Percentiles rank a stretch among this genome's conserved stretches.
Evolutionary conservation across 2,113 vertebrate species (phyloP).

Genomic region (Lophius piscatorius): DNA sequence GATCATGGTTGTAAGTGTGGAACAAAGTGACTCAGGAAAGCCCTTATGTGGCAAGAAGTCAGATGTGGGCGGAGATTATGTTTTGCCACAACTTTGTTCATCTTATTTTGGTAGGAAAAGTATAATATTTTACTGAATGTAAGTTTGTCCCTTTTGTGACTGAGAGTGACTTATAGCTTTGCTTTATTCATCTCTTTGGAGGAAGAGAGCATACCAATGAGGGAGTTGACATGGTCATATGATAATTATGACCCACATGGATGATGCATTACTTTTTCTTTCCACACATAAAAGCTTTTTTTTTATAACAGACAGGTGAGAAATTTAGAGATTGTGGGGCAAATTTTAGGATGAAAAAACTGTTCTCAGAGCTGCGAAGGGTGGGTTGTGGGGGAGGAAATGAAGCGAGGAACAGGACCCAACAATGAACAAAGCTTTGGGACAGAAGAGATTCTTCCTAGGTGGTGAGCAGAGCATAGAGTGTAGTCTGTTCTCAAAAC

Average conservation of each 20-base stretch:
- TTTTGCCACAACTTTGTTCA: conserved; percentile 32
- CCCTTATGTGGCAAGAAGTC: conserved; percentile 35
- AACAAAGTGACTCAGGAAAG: conserved; percentile 33
- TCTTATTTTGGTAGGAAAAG: background rate
- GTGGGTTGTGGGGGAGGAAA: background rate
- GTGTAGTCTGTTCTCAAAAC: conserved; percentile 46
- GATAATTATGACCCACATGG: background rate
- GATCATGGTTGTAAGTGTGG: conserved; percentile 19
- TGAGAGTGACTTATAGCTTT: background rate
- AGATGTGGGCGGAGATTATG: too few species aligned
- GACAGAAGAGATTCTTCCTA: conserved; percentile 44
- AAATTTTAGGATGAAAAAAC: too few species aligned
- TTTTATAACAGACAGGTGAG: too few species aligned
- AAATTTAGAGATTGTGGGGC: too few species aligned
- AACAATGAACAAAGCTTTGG: conserved; percentile 35
- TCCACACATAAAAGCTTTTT: background rate
- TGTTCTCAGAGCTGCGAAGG: too few species aligned
- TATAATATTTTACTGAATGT: background rate
- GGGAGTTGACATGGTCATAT: background rate
- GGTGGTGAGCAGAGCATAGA: conserved; percentile 45
- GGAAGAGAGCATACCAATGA: background rate
- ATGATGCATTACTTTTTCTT: background rate
- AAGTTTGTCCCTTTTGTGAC: conserved; percentile 14
- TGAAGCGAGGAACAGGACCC: background rate
- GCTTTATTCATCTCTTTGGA: background rate